Conservation (phyloP, 1,140 invertebrate species). For the Drosophila serrata region DNA sequence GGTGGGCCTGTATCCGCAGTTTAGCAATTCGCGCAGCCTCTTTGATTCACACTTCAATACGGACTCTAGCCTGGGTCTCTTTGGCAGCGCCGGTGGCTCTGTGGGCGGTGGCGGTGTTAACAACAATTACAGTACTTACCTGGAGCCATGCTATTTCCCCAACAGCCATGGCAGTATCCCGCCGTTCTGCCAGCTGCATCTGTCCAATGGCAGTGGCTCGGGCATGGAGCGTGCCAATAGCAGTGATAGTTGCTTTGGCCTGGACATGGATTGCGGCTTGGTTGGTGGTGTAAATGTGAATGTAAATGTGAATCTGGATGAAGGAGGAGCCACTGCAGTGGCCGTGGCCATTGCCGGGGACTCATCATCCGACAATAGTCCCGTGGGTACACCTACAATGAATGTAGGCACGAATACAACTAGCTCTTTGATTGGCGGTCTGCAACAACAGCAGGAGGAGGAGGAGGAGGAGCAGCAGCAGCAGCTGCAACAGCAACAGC, state of each 20-base stretch:
- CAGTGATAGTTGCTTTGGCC: conserved; percentile 51
- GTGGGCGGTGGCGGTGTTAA: conserved; percentile 33
- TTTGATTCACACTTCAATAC: conserved; percentile 71
- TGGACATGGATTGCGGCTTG: conserved; percentile 44
- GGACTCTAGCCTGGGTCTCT: conserved; percentile 54
- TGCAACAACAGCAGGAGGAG: background rate
- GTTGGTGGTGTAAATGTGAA: conserved; percentile 1
- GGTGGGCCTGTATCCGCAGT: conserved; percentile 76
- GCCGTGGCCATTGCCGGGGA: conserved; percentile 20
- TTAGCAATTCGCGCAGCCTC: conserved; percentile 65
- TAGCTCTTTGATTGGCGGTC: background rate
- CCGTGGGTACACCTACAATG: conserved; percentile 53
- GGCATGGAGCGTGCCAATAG: conserved; percentile 47
- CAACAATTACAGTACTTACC: conserved; percentile 70
- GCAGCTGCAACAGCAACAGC: conserved; percentile 12
- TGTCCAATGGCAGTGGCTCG: conserved; percentile 15
- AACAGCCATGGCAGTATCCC: conserved; percentile 18
- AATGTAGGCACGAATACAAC: background rate
- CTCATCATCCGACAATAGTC: conserved; percentile 54
- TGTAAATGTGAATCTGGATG: conserved; percentile 7
- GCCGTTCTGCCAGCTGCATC: conserved; percentile 24
- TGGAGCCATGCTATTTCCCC: conserved; percentile 74
- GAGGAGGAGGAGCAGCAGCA: background rate
- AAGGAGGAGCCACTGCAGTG: conserved; percentile 5
- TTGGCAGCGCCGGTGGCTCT: conserved; percentile 7